Conservation (phyloP, 2,888 invertebrate species). For the Rambutsinella grinnellia region DNA sequence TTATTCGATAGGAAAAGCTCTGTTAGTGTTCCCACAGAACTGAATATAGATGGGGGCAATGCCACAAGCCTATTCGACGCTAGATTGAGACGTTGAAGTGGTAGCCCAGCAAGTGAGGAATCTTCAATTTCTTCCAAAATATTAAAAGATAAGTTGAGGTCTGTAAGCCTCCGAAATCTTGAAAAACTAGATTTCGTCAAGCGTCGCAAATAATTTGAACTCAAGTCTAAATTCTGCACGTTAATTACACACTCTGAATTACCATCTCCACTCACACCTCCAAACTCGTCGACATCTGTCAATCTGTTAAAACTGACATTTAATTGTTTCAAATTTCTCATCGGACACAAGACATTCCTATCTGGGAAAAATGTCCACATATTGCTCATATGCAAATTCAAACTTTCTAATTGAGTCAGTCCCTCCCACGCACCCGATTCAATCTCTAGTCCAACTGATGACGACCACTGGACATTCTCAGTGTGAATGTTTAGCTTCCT, state of each 20-base stretch:
- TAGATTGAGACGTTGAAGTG: conserved; percentile 85
- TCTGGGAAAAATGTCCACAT: conserved; percentile 81
- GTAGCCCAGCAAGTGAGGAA: conserved; percentile 83
- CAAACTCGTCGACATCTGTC: conserved; percentile 81
- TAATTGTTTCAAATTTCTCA: conserved; percentile 83
- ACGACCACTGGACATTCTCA: conserved; percentile 85
- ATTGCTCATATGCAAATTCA: conserved; percentile 85
- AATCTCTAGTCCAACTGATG: conserved; percentile 79
- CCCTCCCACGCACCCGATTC: conserved; percentile 79
- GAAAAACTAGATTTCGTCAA: conserved; percentile 80
- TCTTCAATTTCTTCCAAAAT: conserved; percentile 83
- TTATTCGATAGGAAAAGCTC: conserved; percentile 86
- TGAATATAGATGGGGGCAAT: conserved; percentile 75
- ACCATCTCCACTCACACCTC: neutral
- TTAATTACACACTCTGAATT: conserved; percentile 73
- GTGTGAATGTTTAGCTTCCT: conserved; percentile 85
- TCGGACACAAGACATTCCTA: conserved; percentile 78
- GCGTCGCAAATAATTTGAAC: conserved; percentile 79
- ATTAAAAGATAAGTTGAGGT: conserved; percentile 86
- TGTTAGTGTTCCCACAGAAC: conserved; percentile 74
- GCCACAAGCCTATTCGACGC: conserved; percentile 87
- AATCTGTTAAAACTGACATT: conserved; percentile 90
- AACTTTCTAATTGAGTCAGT: conserved; percentile 80
- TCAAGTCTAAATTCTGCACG: conserved; percentile 83
- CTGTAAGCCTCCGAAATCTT: conserved; percentile 82